These are phyloP conservation scores for Temnothorax longispinosus DNA, from an alignment of 1,140 invertebrate species.

Conservation along the genomic window DNA sequence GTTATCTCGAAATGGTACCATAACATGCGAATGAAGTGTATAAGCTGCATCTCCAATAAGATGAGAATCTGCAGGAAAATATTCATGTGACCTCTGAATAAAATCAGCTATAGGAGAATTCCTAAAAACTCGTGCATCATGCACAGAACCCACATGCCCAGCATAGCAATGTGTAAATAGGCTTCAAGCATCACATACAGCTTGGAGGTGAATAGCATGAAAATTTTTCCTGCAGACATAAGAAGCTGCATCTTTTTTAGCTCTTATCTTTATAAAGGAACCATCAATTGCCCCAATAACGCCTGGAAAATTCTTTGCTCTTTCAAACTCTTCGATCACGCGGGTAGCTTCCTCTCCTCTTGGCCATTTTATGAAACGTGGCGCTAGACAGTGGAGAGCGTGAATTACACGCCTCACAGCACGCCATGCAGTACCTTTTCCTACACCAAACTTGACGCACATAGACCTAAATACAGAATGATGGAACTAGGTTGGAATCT, in stretches of 20 bases:
- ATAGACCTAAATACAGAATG: neutral
- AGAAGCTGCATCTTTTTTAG: neutral
- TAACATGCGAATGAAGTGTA: neutral
- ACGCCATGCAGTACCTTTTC: neutral
- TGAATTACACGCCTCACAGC: constrained; percentile 4
- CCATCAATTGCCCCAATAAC: neutral
- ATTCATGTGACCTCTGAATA: neutral
- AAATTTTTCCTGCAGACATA: neutral
- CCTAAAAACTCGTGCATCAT: constrained; percentile 3
- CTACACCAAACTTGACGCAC: constrained; percentile 10
- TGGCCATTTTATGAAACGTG: constrained; percentile 22
- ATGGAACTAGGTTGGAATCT: neutral
- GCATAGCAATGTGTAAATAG: neutral
- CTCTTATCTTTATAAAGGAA: neutral
- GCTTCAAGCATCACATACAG: neutral
- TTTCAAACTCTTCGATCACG: neutral
- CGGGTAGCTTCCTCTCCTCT: neutral
- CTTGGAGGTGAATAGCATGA: constrained; percentile 6
- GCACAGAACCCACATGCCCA: neutral
- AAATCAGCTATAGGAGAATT: neutral
- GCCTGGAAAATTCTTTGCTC: neutral
- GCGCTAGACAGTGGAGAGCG: neutral
- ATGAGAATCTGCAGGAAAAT: neutral
- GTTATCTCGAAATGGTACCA: neutral
- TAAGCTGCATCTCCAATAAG: constrained; percentile 4